These are phyloP conservation scores for Idris sp. DNA, from an alignment of 1,140 invertebrate genomes.

Conservation along the genomic window DNA sequence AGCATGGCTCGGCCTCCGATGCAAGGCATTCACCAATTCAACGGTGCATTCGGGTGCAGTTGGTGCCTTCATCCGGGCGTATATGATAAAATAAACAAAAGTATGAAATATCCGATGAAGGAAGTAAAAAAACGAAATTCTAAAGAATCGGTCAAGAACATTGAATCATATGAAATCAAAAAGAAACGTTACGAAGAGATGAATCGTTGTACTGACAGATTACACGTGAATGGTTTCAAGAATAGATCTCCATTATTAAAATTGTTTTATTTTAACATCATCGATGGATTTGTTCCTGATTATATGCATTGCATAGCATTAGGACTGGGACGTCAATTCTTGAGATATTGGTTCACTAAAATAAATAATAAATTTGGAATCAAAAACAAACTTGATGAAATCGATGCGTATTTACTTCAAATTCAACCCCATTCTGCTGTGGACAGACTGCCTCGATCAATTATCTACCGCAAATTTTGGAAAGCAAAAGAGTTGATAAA, in stretches of 20 bases:
- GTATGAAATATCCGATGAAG: background rate
- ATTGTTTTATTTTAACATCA: constrained; percentile 30
- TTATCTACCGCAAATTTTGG: constrained; percentile 15
- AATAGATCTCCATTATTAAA: constrained; percentile 12
- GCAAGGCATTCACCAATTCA: no score
- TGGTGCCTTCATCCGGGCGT: background rate
- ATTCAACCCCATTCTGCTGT: constrained; percentile 17
- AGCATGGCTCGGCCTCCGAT: no score
- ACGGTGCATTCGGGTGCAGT: no score
- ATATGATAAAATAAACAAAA: background rate
- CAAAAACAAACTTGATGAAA: constrained; percentile 5
- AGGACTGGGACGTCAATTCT: constrained; percentile 37
- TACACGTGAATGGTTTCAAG: no score
- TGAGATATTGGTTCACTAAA: constrained; percentile 31
- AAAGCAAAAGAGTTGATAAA: constrained; percentile 56
- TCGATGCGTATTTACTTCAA: constrained; percentile 11
- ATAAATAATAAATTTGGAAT: constrained; percentile 2
- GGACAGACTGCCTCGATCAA: constrained; percentile 2
- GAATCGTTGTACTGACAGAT: constrained; percentile 26
- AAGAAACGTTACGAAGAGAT: constrained; percentile 3
- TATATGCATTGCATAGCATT: constrained; percentile 26
- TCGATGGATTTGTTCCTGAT: constrained; percentile 42
- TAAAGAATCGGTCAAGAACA: background rate
- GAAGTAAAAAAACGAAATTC: background rate
- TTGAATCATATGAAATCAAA: constrained; percentile 1